Evolutionary conservation across 2,113 vertebrate species (phyloP).

Genomic region (Malurus elegans): DNA sequence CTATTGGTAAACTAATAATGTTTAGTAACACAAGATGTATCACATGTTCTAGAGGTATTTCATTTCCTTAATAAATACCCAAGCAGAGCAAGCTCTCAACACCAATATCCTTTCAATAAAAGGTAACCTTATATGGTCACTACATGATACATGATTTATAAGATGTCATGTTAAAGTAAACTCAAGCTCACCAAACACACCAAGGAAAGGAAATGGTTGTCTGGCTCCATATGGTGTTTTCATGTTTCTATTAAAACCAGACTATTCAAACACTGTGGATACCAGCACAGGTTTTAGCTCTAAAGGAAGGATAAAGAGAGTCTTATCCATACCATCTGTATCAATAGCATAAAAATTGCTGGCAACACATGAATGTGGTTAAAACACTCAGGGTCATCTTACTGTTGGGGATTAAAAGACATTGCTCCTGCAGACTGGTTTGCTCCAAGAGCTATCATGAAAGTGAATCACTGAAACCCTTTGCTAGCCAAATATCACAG

Average conservation of each 20-base stretch:
- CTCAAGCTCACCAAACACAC: conserved; percentile 37
- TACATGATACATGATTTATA: conserved; percentile 69
- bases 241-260: conserved; percentile 64
- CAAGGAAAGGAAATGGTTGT: conserved; percentile 55
- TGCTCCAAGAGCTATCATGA: neutral
- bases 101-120: conserved; percentile 68
- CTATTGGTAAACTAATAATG: conserved; percentile 53
- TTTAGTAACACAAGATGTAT: neutral
- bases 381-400: conserved; percentile 42
- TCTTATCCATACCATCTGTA: conserved; percentile 46
- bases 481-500: neutral
- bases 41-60: conserved; percentile 36
- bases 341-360: conserved; percentile 39
- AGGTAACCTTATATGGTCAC: conserved; percentile 61
- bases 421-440: neutral
- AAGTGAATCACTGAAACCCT: neutral
- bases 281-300: conserved; percentile 24
- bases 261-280: conserved; percentile 35
- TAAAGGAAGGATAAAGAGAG: conserved; percentile 1
- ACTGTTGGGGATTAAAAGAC: neutral
- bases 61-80: conserved; percentile 66
- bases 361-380: conserved; percentile 3
- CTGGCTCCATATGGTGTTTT: conserved; percentile 54
- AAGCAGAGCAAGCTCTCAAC: conserved; percentile 37
- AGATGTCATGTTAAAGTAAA: conserved; percentile 62